Base-by-base conservation (phyloP, 2,888 invertebrate genomes). In the Parapristionchus giblindavisi region DNA sequence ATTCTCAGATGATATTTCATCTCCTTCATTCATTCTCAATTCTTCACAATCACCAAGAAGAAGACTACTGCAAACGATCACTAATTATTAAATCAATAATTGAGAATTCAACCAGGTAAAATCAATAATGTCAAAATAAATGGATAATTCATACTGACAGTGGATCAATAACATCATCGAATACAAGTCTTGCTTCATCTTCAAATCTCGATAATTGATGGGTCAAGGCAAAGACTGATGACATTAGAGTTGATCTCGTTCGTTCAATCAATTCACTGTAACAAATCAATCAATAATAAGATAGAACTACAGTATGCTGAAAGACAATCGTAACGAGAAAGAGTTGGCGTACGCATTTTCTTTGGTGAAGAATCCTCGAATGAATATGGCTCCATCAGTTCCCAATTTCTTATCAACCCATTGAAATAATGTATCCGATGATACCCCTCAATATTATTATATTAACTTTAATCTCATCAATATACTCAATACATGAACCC, bases 331-430 rank as follows among this genome's bases (percentile, higher is more conserved):
- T 14, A 43, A 43, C 17, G 43, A 43, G 17, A 43, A 14, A 14
- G 11, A 43, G 8, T 43, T 17, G 8, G 17, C 11, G 17, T 17
- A 43, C 11, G 43, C 17, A 14, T 43, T 43, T 43, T 43, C 11
- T 43, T 43, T 8, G 43, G 17, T 43, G 17, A 43, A 43, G 70
- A 54, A 70, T 14, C 54, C 70, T 24, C 70, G 34, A 17, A 70
- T 8, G n/a, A 54, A 34, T 21, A 36, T 34, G 24, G 70, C 70
- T 38, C 70, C 70, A n/a, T 70, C 70, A 3, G 54, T 27, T 38
- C 70, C 70, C 70, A 70, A 27, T 38, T 70, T 70, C 70, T 34
- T 11, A 24, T 54, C 38, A 14, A 70, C 54, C 70, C 70, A 70
- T n/a, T 70, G 54, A 6, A 54, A 29, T 27, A 70, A 29, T 27